A percentile compares a stretch with the other conserved stretches of the same genome.
phyloP scores from a whole-genome alignment of 2,113 vertebrate species.

The Podilymbus podiceps region DNA sequence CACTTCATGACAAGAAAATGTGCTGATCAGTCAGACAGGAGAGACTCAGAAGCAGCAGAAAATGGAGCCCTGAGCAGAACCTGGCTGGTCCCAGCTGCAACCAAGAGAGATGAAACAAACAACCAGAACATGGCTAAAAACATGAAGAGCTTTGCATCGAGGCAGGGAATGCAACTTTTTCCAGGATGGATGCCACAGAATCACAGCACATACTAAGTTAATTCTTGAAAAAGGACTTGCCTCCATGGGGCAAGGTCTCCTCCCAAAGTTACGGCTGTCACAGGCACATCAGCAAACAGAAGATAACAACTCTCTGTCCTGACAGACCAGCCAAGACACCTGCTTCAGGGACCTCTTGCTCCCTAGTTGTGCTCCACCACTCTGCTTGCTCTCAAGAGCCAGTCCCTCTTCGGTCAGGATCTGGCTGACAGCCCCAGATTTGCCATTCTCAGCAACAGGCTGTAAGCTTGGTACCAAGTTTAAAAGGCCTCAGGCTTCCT shows the following conservation, averaged over 20 bases:
- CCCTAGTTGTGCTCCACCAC: slow-evolving; percentile 2
- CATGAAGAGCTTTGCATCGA: background rate
- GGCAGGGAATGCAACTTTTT: background rate
- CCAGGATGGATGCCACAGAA: background rate
- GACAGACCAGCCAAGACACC: slow-evolving; percentile 28
- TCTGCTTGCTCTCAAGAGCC: background rate
- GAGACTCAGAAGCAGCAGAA: background rate
- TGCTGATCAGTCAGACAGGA: background rate
- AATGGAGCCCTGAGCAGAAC: background rate
- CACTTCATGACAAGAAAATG: background rate
- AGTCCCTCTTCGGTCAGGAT: background rate
- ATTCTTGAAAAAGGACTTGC: background rate
- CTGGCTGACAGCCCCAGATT: background rate
- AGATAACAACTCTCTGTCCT: background rate
- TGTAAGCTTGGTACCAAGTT: background rate
- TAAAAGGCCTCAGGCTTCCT: background rate
- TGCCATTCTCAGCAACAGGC: background rate
- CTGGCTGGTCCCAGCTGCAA: background rate
- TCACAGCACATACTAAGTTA: background rate
- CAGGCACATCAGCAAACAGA: background rate
- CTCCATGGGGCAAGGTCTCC: background rate
- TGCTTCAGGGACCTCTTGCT: slow-evolving; percentile 13
- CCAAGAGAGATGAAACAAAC: background rate
- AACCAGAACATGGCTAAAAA: background rate
- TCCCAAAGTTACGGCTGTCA: background rate